Evolutionary conservation across 2,888 invertebrate species (phyloP).

Genomic region (Allolobophora icterica): DNA sequence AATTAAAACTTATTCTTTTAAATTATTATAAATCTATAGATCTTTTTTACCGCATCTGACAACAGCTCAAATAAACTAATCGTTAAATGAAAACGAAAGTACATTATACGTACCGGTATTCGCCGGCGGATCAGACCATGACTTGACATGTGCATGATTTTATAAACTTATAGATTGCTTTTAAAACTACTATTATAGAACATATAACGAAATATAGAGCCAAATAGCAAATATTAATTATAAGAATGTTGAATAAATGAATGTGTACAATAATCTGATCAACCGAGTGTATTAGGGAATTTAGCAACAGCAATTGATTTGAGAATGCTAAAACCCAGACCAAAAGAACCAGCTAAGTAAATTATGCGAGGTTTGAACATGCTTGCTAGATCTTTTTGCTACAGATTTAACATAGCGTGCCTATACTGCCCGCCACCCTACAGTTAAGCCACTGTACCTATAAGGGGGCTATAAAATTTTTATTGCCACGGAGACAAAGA

Average conservation of each 20-base stretch:
- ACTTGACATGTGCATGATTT: background rate
- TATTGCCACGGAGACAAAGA: slow-evolving; percentile 10
- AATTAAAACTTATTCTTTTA: background rate
- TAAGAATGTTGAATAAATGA: background rate
- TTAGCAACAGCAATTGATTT: background rate
- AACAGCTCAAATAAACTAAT: background rate
- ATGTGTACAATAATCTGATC: background rate
- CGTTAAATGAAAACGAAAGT: slow-evolving; percentile 11
- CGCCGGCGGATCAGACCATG: background rate
- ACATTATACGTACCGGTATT: background rate
- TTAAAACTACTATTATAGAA: background rate
- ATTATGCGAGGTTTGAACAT: background rate
- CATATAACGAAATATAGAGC: background rate
- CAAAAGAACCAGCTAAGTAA: background rate
- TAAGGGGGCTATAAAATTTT: slow-evolving; percentile 17
- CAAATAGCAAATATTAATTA: background rate
- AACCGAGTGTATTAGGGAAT: background rate
- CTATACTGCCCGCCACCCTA: background rate
- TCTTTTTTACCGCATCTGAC: background rate
- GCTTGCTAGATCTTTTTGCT: background rate
- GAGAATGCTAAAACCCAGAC: background rate
- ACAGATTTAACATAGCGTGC: background rate
- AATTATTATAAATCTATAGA: background rate
- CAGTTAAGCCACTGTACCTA: background rate
- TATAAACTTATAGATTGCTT: background rate